These are phyloP conservation scores for Rhea pennata DNA, from an alignment of 2,113 vertebrate genomes.

Conservation along the genomic window DNA sequence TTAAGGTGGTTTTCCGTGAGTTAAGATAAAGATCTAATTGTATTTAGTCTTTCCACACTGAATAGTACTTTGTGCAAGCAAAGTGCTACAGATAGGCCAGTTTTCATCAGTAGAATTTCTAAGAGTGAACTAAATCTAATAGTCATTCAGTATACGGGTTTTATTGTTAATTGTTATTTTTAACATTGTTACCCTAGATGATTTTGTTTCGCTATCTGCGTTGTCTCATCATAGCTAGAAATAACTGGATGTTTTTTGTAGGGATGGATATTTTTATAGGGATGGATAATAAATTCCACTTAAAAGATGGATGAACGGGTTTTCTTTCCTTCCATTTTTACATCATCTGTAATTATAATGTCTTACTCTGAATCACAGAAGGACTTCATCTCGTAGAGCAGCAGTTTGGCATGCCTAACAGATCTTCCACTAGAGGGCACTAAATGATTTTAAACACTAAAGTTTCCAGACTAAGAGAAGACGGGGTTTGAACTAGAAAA, in stretches of 20 bases:
- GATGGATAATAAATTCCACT: neutral
- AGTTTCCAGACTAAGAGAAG: neutral
- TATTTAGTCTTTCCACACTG: neutral
- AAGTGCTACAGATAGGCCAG: neutral
- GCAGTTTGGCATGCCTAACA: neutral
- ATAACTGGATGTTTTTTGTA: neutral
- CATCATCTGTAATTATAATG: neutral
- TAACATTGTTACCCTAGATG: neutral
- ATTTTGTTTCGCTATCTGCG: neutral
- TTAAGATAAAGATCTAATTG: neutral
- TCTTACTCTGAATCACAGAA: neutral
- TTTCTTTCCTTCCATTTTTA: neutral
- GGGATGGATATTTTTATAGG: neutral
- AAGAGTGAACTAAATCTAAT: neutral
- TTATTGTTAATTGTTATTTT: neutral
- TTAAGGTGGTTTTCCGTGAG: neutral
- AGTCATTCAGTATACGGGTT: neutral
- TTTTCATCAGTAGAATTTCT: neutral
- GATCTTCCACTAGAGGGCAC: slow-evolving; percentile 61
- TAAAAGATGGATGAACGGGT: neutral
- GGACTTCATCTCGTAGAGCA: neutral
- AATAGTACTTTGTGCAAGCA: neutral
- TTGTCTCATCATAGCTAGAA: neutral
- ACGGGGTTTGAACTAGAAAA: neutral
- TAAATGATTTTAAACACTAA: slow-evolving; percentile 8